phyloP scores from a whole-genome alignment of 2,797 vertebrate genomes.

The Haliaeetus albicilla region DNA sequence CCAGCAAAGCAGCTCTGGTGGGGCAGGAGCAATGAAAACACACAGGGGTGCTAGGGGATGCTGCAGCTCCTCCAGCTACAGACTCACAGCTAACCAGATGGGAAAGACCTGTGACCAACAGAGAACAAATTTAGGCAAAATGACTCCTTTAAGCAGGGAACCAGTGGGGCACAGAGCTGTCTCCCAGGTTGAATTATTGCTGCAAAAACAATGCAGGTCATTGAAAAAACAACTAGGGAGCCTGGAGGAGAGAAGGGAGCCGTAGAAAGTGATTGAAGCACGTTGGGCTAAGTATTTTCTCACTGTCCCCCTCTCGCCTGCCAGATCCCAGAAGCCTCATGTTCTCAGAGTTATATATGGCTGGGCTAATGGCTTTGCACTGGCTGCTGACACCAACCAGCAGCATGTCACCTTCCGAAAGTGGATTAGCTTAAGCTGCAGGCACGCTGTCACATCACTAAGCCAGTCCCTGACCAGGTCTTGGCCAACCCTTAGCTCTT shows the following conservation, averaged over 20 bases:
- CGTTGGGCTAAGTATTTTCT: neutral
- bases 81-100: neutral
- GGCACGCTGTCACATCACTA: neutral
- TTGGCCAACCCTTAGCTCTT: neutral
- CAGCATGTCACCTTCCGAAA: neutral
- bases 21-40: neutral
- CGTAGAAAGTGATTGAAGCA: neutral
- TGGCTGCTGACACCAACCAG: neutral
- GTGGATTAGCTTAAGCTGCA: neutral
- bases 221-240: neutral
- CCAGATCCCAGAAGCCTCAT: neutral
- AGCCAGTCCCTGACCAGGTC: neutral
- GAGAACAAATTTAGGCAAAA: neutral
- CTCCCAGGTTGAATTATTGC: neutral
- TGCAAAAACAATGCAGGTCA: neutral
- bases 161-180: neutral
- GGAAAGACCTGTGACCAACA: neutral
- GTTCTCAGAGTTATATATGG: neutral
- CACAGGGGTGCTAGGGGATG: fast-evolving
- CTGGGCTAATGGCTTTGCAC: neutral
- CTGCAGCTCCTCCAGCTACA: neutral
- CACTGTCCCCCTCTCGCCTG: neutral
- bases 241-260: neutral
- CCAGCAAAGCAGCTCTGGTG: neutral
- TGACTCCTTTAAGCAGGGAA: neutral